phyloP scores from a whole-genome alignment of 2,113 vertebrate species.

The Pelmatolapia mariae region DNA sequence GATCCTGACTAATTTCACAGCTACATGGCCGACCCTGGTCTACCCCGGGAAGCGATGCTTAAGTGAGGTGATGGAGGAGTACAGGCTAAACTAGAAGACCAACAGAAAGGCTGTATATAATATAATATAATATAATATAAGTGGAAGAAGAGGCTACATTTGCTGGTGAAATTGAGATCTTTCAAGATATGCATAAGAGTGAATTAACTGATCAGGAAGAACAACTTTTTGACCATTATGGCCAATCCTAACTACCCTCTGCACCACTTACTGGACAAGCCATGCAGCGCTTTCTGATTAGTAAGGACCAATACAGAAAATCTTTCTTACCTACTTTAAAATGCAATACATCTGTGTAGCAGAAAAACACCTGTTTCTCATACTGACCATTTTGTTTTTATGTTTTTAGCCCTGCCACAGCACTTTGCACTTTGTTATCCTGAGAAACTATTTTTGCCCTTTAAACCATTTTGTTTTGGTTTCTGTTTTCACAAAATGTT shows the following conservation, averaged over 20 bases:
- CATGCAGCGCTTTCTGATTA: neutral
- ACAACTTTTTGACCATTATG: neutral
- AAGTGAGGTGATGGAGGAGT: neutral
- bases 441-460: neutral
- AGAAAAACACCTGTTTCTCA: neutral
- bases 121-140: neutral
- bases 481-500: neutral
- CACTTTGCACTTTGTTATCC: neutral
- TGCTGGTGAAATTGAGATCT: neutral
- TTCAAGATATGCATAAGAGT: neutral
- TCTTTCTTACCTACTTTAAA: neutral
- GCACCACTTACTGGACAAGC: neutral
- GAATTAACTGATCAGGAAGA: neutral
- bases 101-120: neutral
- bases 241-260: neutral
- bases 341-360: neutral
- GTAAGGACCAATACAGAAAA: neutral
- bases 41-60: neutral
- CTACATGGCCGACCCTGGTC: neutral
- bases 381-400: neutral
- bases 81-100: neutral
- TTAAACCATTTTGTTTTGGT: neutral
- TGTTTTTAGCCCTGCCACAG: neutral
- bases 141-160: neutral
- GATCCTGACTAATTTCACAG: neutral